A percentile compares a stretch with the other conserved stretches of the same genome.
These are phyloP conservation scores for Anarrhichthys ocellatus DNA, from an alignment of 2,113 vertebrate species.

Conservation along the genomic window DNA sequence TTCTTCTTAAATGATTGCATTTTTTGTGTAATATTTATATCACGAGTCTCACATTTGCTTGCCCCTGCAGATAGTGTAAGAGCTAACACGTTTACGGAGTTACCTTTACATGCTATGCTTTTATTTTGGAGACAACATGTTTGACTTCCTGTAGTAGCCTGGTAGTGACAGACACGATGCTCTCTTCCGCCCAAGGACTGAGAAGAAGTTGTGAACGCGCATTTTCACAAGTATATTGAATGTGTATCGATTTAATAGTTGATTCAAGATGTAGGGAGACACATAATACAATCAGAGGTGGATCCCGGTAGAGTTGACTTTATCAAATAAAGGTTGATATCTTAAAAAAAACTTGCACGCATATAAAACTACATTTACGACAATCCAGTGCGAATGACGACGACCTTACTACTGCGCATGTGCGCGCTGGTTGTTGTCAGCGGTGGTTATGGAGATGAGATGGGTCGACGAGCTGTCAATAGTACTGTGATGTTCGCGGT, in stretches of 20 bases:
- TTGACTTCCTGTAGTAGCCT: background rate
- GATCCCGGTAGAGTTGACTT: background rate
- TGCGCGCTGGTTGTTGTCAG: constrained; percentile 76
- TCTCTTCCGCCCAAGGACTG: background rate
- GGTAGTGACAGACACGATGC: background rate
- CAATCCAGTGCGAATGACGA: constrained; percentile 36
- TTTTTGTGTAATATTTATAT: background rate
- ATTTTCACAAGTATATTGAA: background rate
- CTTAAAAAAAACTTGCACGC: background rate
- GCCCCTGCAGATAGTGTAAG: background rate
- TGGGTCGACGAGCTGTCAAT: constrained; percentile 56
- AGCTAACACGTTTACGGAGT: background rate
- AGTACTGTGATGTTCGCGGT: constrained; percentile 66
- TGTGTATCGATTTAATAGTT: background rate
- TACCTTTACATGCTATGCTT: background rate
- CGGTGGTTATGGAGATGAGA: constrained; percentile 85
- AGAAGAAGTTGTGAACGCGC: constrained; percentile 18
- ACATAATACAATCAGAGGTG: fast-evolving
- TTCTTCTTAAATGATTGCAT: background rate
- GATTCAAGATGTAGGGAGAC: background rate
- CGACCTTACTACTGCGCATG: constrained; percentile 57
- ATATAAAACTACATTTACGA: constrained; percentile 60
- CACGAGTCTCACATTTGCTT: background rate
- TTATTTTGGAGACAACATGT: constrained; percentile 22
- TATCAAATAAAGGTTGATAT: background rate